Evolutionary conservation across 1,140 invertebrate genomes (phyloP), one percentile per base, ranked within the genome.

Genomic region (Heliconius hewitsoni): DNA sequence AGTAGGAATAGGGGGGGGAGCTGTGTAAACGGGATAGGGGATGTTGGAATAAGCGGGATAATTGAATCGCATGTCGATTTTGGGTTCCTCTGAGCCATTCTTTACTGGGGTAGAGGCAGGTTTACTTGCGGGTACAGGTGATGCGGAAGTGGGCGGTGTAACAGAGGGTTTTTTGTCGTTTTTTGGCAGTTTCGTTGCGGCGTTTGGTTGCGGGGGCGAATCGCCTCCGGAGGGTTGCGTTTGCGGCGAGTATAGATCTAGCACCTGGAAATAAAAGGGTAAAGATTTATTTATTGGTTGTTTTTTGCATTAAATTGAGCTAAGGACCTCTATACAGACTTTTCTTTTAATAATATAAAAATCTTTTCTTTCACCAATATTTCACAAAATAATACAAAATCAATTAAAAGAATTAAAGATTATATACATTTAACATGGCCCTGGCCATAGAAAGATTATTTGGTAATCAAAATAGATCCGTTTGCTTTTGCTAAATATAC

Each of bases 181-280:
- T 89, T 95, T 95, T 90, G 90, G 89, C 76, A 78, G 84, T 76
- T 91, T 87, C 70, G 82, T 55, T 16, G 79, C 46, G 2, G 87
- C 16, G 18, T n/a, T 57, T 2, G 55, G 8, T 23, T 57, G 55
- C 19, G 55, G 55, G 8, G 55, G 55, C 3, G 55, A 57, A 23
- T 97, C 96, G 8, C 95, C 95, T 16, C 95, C 94, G 18, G 93
- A 89, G 8, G 90, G 81, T 77, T 95, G 95, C 79, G 96, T 95
- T 60, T 97, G 96, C 87, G 96, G 96, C 6, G 97, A 97, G 93
- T 98, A 98, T 80, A 98, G 92, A 95, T 99, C 98, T 83, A 99
- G 94, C 23, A 98, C 98, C 95, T 95, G 85, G 9, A 23, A 66
- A 11, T 16, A 30, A 30, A 66, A 27, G 9, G 13, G 55, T 8